Base-by-base conservation (phyloP, 2,888 invertebrate genomes). In the Brachyptera putata region DNA sequence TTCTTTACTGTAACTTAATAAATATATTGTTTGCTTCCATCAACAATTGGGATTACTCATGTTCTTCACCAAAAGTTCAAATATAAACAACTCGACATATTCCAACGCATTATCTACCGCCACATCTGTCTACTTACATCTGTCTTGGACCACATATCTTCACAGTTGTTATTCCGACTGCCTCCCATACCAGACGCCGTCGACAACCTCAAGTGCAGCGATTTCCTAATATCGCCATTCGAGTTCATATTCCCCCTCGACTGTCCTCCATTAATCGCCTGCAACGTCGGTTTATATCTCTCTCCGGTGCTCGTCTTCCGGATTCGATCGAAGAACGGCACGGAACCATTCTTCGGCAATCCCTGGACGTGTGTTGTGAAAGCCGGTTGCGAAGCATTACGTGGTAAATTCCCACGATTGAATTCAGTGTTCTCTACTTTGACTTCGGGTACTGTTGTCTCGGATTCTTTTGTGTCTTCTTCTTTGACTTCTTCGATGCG, bases 341-440 rank as follows among this genome's bases (percentile, higher is more conserved):
- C 93, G 2, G 92, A 92, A 43, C 91, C 68, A 16, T 67, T 84
- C 84, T 53, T 43, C 4, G 43, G 41, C 24, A 58, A 16, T 3
- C 37, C 48, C 39, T 49, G 62, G 9, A 67, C 83, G 62, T 85
- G 84, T 7, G 87, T 82, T 21, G 87, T 86, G 74, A 91, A 91
- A 13, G 91, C 91, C 0, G 92, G 91, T 65, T 92, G 92, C 11
- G 91, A 91, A 64, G 91, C 91, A 76, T 92, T 92, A 64, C 92
- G 83, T 0, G 89, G 87, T 73, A 92, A 82, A 68, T 81, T 77
- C 1, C 75, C 74, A 57, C 61, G 62, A 11, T 30, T 30, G 30
- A 53, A 53, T 53, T 53, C 53, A 16, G 48, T 13, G 49, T 18
- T 21, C 18, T 16, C 30, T 16, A 7, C 25, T 34, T 77, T 77